Evolutionary conservation across 2,797 vertebrate genomes (phyloP).

Genomic region (Acipenser oxyrinchus): DNA sequence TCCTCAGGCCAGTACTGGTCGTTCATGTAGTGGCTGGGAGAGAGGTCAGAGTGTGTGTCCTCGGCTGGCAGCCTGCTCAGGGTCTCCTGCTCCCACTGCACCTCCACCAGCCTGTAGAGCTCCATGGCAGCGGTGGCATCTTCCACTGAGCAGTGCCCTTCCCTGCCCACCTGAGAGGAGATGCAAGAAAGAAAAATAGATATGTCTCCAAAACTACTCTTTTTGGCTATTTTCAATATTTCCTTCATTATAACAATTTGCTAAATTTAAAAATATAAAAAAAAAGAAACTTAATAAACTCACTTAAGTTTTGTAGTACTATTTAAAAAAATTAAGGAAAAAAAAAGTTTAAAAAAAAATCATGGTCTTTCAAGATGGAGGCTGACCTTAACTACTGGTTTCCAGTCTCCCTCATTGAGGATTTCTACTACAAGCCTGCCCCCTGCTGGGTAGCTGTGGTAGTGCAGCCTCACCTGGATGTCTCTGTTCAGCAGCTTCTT

Average conservation of each 20-base stretch:
- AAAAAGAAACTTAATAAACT: no score
- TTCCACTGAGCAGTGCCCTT: constrained; percentile 59
- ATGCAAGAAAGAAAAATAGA: background rate
- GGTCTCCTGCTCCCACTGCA: constrained; percentile 67
- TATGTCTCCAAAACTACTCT: no score
- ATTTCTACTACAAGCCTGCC: background rate
- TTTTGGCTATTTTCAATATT: no score
- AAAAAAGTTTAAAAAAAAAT: no score
- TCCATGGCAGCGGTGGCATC: constrained; percentile 59
- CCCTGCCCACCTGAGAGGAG: constrained; percentile 38
- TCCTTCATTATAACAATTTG: no score
- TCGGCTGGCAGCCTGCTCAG: constrained; percentile 17
- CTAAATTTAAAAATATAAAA: no score
- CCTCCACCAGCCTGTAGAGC: constrained; percentile 70
- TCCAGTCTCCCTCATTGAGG: background rate
- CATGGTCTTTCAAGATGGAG: no score
- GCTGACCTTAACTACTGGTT: no score
- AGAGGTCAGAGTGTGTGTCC: constrained; percentile 14
- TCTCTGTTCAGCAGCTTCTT: constrained; percentile 64
- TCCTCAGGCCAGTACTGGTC: constrained; percentile 83
- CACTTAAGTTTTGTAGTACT: no score
- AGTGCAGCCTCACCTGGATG: constrained; percentile 71
- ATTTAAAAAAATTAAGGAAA: no score
- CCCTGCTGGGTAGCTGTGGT: background rate
- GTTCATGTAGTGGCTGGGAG: constrained; percentile 72